phyloP scores from a whole-genome alignment of 2,797 vertebrate genomes.

The Urophycis tenuis region DNA sequence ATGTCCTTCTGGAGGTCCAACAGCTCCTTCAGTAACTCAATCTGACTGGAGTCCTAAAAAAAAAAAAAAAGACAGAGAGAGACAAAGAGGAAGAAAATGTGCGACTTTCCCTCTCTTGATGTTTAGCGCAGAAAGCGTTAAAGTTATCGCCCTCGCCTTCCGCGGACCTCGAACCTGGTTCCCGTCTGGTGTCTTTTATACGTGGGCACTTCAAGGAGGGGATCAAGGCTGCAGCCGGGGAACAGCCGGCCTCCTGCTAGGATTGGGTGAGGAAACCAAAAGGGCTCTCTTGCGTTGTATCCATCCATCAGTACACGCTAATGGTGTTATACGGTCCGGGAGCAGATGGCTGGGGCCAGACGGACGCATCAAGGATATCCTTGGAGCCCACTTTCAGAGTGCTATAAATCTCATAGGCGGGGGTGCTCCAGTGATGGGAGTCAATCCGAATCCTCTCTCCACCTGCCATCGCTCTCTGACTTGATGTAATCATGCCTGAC shows the following conservation, averaged over 20 bases:
- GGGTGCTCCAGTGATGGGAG: conserved; percentile 33
- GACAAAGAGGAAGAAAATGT: neutral
- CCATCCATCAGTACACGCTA: conserved; percentile 63
- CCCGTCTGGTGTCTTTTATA: neutral
- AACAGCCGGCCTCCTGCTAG: conserved; percentile 23
- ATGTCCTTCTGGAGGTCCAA: conserved; percentile 98
- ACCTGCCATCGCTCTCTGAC: conserved; percentile 39
- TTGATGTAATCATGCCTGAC: conserved; percentile 25
- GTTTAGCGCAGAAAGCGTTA: conserved; percentile 14
- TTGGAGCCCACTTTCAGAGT: conserved; percentile 39
- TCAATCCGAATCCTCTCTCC: conserved; percentile 41
- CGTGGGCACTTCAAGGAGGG: conserved; percentile 29
- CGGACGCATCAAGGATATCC: conserved; percentile 56
- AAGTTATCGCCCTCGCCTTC: neutral
- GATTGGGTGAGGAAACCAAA: conserved; percentile 23
- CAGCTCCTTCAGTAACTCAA: conserved; percentile 94
- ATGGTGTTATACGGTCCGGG: conserved; percentile 56
- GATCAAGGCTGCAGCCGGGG: conserved; percentile 44
- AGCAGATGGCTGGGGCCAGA: conserved; percentile 62
- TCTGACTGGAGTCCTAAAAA: conserved; percentile 93
- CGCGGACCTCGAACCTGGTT: neutral
- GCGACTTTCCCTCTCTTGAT: conserved; percentile 25
- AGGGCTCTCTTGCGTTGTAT: conserved; percentile 40
- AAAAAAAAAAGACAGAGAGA: conserved; percentile 55
- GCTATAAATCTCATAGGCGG: conserved; percentile 51